Percentiles rank a stretch among this genome's conserved stretches.
Evolutionary conservation across 2,797 vertebrate genomes (phyloP).

Genomic region (Synanceia verrucosa): DNA sequence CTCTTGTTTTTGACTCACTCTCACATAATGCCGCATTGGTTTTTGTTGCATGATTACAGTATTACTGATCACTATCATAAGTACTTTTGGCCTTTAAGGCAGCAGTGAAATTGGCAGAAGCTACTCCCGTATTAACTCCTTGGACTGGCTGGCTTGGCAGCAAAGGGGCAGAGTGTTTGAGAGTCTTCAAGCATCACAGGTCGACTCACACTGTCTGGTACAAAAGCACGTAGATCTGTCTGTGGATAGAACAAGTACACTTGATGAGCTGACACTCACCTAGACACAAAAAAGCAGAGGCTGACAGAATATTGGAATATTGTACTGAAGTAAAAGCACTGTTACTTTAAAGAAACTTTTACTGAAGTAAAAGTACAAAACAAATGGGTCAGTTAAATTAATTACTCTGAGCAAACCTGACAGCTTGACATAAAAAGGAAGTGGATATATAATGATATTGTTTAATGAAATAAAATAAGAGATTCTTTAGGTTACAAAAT

Average conservation of each 20-base stretch:
- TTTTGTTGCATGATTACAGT: slow-evolving; percentile 28
- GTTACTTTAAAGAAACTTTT: background rate
- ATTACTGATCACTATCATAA: slow-evolving; percentile 25
- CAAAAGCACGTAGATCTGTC: slow-evolving; percentile 10
- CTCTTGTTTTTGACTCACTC: background rate
- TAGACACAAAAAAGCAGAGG: background rate
- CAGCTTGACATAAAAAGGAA: too few relatives aligned
- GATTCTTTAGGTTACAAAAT: background rate
- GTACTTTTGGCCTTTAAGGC: slow-evolving; percentile 14
- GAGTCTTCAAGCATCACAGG: background rate
- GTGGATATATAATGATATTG: background rate
- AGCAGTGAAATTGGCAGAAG: slow-evolving; percentile 21
- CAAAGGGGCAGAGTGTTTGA: slow-evolving; percentile 14
- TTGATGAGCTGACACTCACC: background rate
- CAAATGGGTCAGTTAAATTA: background rate
- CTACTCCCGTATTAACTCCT: slow-evolving; percentile 16
- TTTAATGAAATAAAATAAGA: background rate
- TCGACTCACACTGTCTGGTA: background rate
- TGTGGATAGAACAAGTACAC: slow-evolving; percentile 17
- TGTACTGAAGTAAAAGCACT: background rate
- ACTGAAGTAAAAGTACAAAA: background rate
- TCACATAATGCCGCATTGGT: background rate
- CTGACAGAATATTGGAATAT: background rate
- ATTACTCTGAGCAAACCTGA: too few relatives aligned
- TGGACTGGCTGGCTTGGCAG: slow-evolving; percentile 6